Conservation (phyloP, 2,113 vertebrate genomes). For the Barbus barbus region DNA sequence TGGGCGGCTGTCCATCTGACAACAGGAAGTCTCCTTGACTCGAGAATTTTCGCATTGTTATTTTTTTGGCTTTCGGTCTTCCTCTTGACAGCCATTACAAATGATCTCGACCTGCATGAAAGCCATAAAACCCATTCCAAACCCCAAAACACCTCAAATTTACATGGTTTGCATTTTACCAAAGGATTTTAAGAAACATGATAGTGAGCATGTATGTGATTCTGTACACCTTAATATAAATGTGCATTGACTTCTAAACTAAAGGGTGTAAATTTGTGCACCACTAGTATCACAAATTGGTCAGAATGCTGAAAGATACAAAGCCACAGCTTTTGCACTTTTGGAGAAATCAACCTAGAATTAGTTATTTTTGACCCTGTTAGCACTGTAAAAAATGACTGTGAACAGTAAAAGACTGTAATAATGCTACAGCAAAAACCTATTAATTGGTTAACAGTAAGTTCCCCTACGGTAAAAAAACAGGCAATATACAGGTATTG, state of each 20-base stretch:
- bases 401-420: too few relatives aligned
- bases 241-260: not conserved
- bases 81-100: not conserved
- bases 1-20: slow-evolving; percentile 50
- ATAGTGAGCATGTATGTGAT: not conserved
- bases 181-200: slow-evolving; percentile 7
- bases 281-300: not conserved
- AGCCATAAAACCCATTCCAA: not conserved
- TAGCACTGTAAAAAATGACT: too few relatives aligned
- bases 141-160: not conserved
- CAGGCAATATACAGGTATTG: too few relatives aligned
- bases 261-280: not conserved
- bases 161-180: not conserved
- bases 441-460: too few relatives aligned
- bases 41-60: slow-evolving; percentile 27
- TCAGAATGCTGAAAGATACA: not conserved
- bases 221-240: not conserved
- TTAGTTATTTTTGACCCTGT: too few relatives aligned
- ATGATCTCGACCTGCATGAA: not conserved
- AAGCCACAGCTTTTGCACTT: not conserved
- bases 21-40: slow-evolving; percentile 37
- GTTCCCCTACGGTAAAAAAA: too few relatives aligned
- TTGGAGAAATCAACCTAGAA: not conserved
- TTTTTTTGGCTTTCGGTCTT: slow-evolving; percentile 16
- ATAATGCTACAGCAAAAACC: too few relatives aligned